Evolutionary conservation across 2,888 invertebrate genomes (phyloP).

Genomic region (Mallateleia sp.): DNA sequence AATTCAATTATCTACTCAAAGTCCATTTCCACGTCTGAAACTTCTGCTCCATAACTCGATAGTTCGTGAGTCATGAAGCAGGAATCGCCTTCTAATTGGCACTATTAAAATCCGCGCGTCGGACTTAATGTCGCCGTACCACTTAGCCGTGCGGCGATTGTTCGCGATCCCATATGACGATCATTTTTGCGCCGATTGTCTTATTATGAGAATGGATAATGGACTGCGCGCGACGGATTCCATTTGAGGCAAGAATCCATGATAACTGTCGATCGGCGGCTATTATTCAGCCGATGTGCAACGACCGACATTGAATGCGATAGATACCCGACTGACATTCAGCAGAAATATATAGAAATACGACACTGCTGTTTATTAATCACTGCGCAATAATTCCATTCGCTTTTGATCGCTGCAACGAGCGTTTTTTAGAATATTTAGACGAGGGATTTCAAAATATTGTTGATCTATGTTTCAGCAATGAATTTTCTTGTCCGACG

Average conservation of each 20-base stretch:
- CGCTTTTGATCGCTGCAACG: slow-evolving; percentile 60
- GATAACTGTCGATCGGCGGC: slow-evolving; percentile 61
- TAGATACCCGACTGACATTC: slow-evolving; percentile 68
- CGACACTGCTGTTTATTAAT: slow-evolving; percentile 66
- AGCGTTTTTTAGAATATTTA: slow-evolving; percentile 58
- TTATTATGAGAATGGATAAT: slow-evolving; percentile 28
- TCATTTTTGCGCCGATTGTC: slow-evolving; percentile 29
- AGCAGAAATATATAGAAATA: slow-evolving; percentile 61
- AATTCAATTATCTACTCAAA: neutral
- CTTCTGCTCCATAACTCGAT: slow-evolving; percentile 4
- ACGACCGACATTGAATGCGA: slow-evolving; percentile 69
- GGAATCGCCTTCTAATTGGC: neutral
- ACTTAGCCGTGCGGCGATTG: slow-evolving; percentile 14
- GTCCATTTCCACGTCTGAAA: neutral
- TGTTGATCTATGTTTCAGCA: slow-evolving; percentile 30
- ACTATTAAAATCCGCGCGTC: neutral
- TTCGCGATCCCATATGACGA: slow-evolving; percentile 16
- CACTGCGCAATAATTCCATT: slow-evolving; percentile 66
- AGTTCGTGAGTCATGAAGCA: neutral
- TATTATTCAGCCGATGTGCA: slow-evolving; percentile 67
- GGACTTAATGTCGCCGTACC: slow-evolving; percentile 3
- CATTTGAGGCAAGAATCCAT: slow-evolving; percentile 45
- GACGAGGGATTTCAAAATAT: slow-evolving; percentile 61
- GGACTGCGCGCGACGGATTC: slow-evolving; percentile 18
- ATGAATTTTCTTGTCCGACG: neutral